Conservation (phyloP, 2,888 invertebrate genomes). For the Mechanitis messenoides region DNA sequence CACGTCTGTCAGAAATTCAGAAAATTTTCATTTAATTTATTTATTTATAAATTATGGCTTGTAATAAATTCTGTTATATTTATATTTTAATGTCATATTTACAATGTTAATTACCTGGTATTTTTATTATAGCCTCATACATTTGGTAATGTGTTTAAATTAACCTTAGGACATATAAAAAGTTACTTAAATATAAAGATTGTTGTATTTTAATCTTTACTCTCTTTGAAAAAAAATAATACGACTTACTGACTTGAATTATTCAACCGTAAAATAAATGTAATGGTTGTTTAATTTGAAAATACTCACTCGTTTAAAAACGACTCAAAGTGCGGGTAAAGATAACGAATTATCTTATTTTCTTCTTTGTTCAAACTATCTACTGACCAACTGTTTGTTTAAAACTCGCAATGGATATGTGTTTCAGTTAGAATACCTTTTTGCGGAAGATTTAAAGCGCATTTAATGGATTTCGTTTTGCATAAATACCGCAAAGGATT, state of each 20-base stretch:
- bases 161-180: no score
- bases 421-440: background rate
- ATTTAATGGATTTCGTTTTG: background rate
- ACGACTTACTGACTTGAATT: no score
- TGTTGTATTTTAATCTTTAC: no score
- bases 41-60: background rate
- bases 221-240: no score
- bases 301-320: background rate
- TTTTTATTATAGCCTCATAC: no score
- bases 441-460: background rate
- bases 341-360: slow-evolving; percentile 4
- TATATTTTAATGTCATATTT: no score
- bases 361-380: background rate
- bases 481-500: background rate
- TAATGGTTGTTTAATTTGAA: background rate
- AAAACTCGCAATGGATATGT: background rate
- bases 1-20: background rate
- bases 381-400: background rate
- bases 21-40: slow-evolving; percentile 4
- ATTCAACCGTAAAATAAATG: background rate
- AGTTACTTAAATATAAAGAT: no score
- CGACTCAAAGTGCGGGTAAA: background rate
- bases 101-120: no score
- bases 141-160: no score
- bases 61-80: no score